Base-by-base conservation (phyloP, 37 sponge, comb jelly and placozoan genomes). In the Halisarca cf. caerulea region DNA sequence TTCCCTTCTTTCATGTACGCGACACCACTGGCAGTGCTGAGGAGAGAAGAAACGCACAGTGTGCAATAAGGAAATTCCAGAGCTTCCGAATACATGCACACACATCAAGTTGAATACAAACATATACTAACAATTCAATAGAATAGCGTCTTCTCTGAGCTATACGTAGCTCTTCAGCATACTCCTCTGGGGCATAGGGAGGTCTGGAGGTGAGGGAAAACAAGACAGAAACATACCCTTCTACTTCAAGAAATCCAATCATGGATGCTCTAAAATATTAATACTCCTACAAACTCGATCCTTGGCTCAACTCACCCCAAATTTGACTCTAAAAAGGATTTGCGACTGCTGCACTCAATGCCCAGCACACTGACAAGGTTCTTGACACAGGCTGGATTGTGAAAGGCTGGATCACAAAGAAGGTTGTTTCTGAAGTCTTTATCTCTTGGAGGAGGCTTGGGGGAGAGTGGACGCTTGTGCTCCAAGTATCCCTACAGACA, bases 1-100 rank as follows among this genome's bases (percentile, higher is more conserved):
- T 83, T 78, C 17, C 89, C 90, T 43, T 78, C 47, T 69, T 94
- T 94, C 66, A 94, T 81, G 58, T 83, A 74, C 36, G 73, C 51
- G 35, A 94, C 95, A 3, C 95, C 95, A 0, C 59, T 53, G 18
- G 92, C 92, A 32, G 88, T 89, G 35, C 95, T 94, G 85, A n/a
- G n/a, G n/a, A n/a, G n/a, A n/a, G n/a, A n/a, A n/a, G n/a, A n/a
- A n/a, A n/a, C n/a, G n/a, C n/a, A n/a, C n/a, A n/a, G n/a, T n/a
- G n/a, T n/a, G n/a, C n/a, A n/a, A n/a, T n/a, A n/a, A n/a, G n/a
- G n/a, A n/a, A n/a, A n/a, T n/a, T n/a, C n/a, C n/a, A n/a, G n/a
- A n/a, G n/a, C n/a, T n/a, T n/a, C n/a, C 11, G 9, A 39, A 24
- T 35, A 33, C 34, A 54, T 58, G 24, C 59, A 41, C 42, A 71